Conservation (phyloP, 2,888 invertebrate species). For the Drosophila diplacantha region DNA sequence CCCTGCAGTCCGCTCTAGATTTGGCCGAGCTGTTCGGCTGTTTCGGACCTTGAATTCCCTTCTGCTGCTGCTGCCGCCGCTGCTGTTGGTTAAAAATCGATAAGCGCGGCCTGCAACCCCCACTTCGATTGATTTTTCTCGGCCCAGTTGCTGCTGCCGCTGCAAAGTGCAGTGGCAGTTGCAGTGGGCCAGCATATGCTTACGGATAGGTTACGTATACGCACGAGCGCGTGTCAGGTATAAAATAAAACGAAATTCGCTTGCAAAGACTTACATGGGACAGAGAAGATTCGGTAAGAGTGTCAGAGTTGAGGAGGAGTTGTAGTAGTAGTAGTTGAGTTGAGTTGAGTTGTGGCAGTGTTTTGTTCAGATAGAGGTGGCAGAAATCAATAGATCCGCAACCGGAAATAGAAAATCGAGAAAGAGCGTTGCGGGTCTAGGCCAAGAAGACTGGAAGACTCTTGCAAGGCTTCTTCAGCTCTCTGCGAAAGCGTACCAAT, state of each 20-base stretch:
- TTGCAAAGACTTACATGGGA: constrained; percentile 57
- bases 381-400: constrained; percentile 31
- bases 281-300: constrained; percentile 37
- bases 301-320: constrained; percentile 26
- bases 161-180: constrained; percentile 3
- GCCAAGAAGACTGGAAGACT: constrained; percentile 6
- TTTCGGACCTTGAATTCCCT: constrained; percentile 67
- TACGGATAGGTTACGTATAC: constrained; percentile 12
- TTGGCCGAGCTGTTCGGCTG: constrained; percentile 3
- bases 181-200: constrained; percentile 51
- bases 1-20: constrained; percentile 42
- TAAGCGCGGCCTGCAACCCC: constrained; percentile 30
- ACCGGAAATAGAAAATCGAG: constrained; percentile 38
- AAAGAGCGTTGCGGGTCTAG: constrained; percentile 31
- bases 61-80: constrained; percentile 11
- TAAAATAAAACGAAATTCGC: constrained; percentile 24
- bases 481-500: constrained; percentile 74
- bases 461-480: constrained; percentile 9
- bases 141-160: constrained; percentile 17
- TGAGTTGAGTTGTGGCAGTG: constrained; percentile 27
- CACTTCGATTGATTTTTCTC: constrained; percentile 56
- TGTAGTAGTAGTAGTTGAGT: constrained; percentile 26
- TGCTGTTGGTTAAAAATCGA: constrained; percentile 53
- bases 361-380: constrained; percentile 32
- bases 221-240: constrained; percentile 4